Conservation (phyloP, 2,113 vertebrate genomes). For the Bos javanicus region DNA sequence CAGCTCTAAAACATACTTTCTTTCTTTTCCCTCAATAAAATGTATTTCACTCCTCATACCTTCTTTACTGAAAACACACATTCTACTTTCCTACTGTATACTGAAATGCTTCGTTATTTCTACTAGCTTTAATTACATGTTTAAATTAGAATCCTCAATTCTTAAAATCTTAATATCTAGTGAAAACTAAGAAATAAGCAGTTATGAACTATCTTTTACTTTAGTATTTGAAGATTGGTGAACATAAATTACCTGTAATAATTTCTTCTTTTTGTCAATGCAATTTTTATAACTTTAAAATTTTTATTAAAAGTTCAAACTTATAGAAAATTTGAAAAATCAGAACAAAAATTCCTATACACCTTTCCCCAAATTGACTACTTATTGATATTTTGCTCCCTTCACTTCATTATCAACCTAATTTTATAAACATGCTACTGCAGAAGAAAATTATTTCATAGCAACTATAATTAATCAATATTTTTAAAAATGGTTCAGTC, state of each 20-base stretch:
- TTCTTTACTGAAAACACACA: not conserved
- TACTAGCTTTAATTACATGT: not conserved
- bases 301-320: constrained; percentile 15
- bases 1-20: not conserved
- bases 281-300: not conserved
- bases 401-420: not conserved
- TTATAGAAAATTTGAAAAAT: not conserved
- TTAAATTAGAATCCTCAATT: not conserved
- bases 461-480: not conserved
- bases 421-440: not conserved
- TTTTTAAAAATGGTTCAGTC: not conserved
- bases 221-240: not conserved
- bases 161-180: not conserved
- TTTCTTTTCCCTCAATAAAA: not conserved
- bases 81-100: not conserved
- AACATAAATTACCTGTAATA: not conserved
- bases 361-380: not conserved
- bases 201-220: not conserved
- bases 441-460: not conserved
- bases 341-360: not conserved
- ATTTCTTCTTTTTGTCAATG: not conserved
- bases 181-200: not conserved
- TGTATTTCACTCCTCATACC: not conserved
- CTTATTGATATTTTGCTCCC: not conserved
- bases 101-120: not conserved